Evolutionary conservation across 2,113 vertebrate species (phyloP).

Genomic region (Hiodon alosoides): DNA sequence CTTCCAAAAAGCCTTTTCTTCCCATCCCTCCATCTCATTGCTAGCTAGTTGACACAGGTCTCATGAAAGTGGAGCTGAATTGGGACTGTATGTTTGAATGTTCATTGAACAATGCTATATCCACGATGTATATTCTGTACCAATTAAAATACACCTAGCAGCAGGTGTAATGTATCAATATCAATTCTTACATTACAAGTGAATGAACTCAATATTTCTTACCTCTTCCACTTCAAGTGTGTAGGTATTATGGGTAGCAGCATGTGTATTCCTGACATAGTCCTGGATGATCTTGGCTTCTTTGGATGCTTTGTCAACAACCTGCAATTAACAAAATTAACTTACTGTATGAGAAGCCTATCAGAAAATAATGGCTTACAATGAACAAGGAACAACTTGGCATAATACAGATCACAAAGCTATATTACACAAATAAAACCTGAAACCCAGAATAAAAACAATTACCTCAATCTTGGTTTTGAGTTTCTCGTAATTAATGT

Average conservation of each 20-base stretch:
- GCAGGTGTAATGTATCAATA: too few species aligned
- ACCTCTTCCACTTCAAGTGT: constrained; percentile 89
- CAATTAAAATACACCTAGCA: not conserved
- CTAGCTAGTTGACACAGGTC: too few species aligned
- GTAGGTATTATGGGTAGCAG: constrained; percentile 90
- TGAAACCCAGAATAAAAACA: not conserved
- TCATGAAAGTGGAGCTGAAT: too few species aligned
- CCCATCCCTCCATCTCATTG: too few species aligned
- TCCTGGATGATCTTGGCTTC: constrained; percentile 83
- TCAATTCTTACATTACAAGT: not conserved
- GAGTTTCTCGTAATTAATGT: constrained; percentile 96
- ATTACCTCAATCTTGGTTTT: constrained; percentile 87
- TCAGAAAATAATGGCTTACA: not conserved
- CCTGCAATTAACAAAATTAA: constrained; percentile 53
- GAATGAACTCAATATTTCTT: constrained; percentile 38
- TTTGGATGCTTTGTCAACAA: constrained; percentile 78
- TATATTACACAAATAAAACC: not conserved
- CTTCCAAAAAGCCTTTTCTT: too few species aligned
- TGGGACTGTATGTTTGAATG: too few species aligned
- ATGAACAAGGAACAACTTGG: not conserved
- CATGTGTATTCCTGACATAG: constrained; percentile 96
- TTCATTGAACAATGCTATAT: too few species aligned
- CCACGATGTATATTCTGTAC: not conserved
- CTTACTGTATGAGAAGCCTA: not conserved
- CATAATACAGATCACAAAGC: not conserved